Conservation (phyloP, 2,888 invertebrate genomes). For the Apodemia zela region DNA sequence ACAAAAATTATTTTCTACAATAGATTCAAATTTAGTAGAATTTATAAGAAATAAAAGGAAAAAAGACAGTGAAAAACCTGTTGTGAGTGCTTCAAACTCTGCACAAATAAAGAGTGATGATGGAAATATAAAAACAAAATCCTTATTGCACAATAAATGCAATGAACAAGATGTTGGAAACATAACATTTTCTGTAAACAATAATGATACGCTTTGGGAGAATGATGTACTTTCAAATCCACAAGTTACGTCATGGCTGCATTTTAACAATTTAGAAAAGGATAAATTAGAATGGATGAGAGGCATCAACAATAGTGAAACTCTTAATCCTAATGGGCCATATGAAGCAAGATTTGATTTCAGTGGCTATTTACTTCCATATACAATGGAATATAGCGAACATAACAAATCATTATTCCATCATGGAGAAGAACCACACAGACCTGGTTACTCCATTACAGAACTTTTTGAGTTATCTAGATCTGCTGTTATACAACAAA, state of each 20-base stretch:
- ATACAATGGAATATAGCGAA: constrained; percentile 79
- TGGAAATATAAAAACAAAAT: not conserved
- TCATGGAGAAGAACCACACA: constrained; percentile 94
- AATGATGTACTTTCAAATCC: constrained; percentile 81
- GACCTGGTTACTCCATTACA: constrained; percentile 94
- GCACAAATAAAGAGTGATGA: not conserved
- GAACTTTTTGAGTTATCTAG: constrained; percentile 91
- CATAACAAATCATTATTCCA: constrained; percentile 87
- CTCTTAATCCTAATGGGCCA: constrained; percentile 77
- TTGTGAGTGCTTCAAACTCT: not conserved
- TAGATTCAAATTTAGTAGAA: constrained; percentile 84
- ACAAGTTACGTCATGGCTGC: constrained; percentile 86
- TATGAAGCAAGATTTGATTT: constrained; percentile 93
- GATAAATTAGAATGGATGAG: constrained; percentile 95
- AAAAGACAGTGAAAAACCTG: constrained; percentile 30
- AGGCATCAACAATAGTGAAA: constrained; percentile 79
- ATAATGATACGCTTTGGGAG: constrained; percentile 62
- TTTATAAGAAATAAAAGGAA: constrained; percentile 78
- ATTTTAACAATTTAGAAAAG: constrained; percentile 92
- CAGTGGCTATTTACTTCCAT: constrained; percentile 88
- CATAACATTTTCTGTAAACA: not conserved
- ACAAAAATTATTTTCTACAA: constrained; percentile 80
- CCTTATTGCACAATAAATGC: constrained; percentile 1
- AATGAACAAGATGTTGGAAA: constrained; percentile 17
- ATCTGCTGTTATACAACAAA: constrained; percentile 90